Base-by-base conservation (phyloP, 2,888 invertebrate species). In the Synergus laeviventris region DNA sequence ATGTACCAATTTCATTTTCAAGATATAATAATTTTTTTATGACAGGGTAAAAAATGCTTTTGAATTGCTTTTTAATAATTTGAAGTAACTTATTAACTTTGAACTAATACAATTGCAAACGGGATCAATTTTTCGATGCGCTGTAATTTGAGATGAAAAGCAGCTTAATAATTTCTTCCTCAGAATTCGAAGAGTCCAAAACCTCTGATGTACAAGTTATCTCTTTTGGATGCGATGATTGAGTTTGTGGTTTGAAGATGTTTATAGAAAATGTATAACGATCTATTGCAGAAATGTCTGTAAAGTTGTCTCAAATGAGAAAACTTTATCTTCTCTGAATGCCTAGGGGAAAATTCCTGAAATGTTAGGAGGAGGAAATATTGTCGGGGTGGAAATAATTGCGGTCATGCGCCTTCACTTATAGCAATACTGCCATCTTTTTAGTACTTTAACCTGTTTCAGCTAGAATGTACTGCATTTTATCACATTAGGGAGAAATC, bases 131-230 rank as follows among this genome's bases (percentile, higher is more conserved):
- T 54, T 54, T 54, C 1, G 8, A 1, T 18, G 18, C n/a, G 54
- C 54, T 9, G n/a, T 54, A 18, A 54, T 54, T 11, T 54, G 18
- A 54, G 54, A 73, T 24, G 36, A n/a, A 74, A 66, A 66, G 56
- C 39, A 42, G 77, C 49, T 45, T 56, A 42, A 75, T 56, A 42
- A 75, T 81, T 80, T 60, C 77, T 79, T 45, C 74, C 78, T 14
- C 59, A 24, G 24, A 59, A 24, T 59, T 24, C 24, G 2, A 24
- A 59, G 59, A 11, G 5, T 59, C 14, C 5, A 2, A 59, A 59
- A 5, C 5, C 59, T 59, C 59, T 59, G 59, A 21, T 24, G 24
- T 14, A 59, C 18, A 24, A 59, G 59, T 24, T 59, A 59, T 59
- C 59, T 62, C n/a, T 62, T 62, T 39, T 70, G 42, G 31, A 70